Conservation (phyloP, 2,113 vertebrate genomes). For the Anarrhichthys ocellatus region DNA sequence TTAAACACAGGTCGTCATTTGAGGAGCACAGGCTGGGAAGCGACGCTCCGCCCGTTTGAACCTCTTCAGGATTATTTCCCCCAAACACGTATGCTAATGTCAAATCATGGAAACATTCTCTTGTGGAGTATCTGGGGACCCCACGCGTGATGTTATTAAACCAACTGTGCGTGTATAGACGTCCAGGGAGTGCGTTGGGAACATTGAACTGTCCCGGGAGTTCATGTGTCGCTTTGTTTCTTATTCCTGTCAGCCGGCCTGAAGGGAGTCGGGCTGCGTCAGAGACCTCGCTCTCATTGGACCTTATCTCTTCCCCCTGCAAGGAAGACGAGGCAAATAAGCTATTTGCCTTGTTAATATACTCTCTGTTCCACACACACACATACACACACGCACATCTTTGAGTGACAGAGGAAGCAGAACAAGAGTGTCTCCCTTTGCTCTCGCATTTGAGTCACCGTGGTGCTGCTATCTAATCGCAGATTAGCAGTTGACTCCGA, state of each 20-base stretch:
- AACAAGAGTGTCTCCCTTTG: constrained; percentile 46
- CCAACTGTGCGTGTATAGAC: background rate
- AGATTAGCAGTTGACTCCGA: constrained; percentile 68
- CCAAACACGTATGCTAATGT: background rate
- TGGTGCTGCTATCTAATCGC: constrained; percentile 55
- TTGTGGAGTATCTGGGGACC: background rate
- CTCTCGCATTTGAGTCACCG: constrained; percentile 51
- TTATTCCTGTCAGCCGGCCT: constrained; percentile 44
- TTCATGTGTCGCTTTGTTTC: constrained; percentile 51
- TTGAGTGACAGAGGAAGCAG: constrained; percentile 63
- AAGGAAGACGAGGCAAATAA: constrained; percentile 61
- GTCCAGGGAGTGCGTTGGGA: constrained; percentile 33
- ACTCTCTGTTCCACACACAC: background rate
- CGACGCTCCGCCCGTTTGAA: background rate
- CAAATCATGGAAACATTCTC: background rate
- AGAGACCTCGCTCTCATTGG: constrained; percentile 60
- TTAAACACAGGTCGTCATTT: background rate
- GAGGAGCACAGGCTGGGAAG: background rate
- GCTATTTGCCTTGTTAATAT: constrained; percentile 75
- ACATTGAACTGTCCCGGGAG: constrained; percentile 38
- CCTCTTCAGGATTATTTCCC: background rate
- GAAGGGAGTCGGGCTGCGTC: constrained; percentile 48
- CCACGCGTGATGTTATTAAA: background rate
- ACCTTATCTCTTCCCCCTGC: constrained; percentile 57
- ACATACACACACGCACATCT: constrained; percentile 9